Base-by-base conservation (phyloP, 2,888 invertebrate species). In the Drosophila putrida region DNA sequence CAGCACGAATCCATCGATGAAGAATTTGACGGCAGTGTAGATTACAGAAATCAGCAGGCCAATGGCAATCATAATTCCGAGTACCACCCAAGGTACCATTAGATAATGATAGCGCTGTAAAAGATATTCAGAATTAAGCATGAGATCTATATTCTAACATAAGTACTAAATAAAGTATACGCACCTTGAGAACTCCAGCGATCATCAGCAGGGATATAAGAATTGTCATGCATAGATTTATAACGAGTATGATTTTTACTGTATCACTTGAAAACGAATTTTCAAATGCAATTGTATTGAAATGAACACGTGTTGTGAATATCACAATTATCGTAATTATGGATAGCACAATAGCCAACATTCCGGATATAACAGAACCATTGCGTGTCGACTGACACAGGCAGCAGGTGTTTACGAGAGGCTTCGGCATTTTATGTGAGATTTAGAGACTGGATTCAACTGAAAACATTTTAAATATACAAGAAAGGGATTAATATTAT, bases 21-120 rank as follows among this genome's bases (percentile, higher is more conserved):
- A 96, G 91, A 95, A 95, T 49, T 95, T 95, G 78, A 96, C 95
- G 43, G 95, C 94, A 15, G 96, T 97, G 91, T 96, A 96, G 61
- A 97, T 94, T 38, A 97, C 94, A 67, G 96, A 97, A 78, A 97
- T 95, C 46, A 96, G 93, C 61, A 97, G 92, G 1, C 96, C 96
- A 75, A 97, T 94, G 8, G 95, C 95, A 53, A 97, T 93, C 93
- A 97, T 95, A 63, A 97, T 95, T 4, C 96, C 97, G 54, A 97
- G 93, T 50, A 96, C 94, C 38, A 97, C 96, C 96, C 96, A 97
- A 6, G 97, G 97, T 58, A 97, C 93, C 96, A 97, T 96, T 88
- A 96, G 92, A 93, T 95, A 96, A 86, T 96, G 95, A 88, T 96
- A 96, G 87, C 95, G 94, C 97, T 97, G 46, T 25, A 31, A 57